Evolutionary conservation across 2,797 vertebrate genomes (phyloP).

Genomic region (Amblyopsis hoosieri): DNA sequence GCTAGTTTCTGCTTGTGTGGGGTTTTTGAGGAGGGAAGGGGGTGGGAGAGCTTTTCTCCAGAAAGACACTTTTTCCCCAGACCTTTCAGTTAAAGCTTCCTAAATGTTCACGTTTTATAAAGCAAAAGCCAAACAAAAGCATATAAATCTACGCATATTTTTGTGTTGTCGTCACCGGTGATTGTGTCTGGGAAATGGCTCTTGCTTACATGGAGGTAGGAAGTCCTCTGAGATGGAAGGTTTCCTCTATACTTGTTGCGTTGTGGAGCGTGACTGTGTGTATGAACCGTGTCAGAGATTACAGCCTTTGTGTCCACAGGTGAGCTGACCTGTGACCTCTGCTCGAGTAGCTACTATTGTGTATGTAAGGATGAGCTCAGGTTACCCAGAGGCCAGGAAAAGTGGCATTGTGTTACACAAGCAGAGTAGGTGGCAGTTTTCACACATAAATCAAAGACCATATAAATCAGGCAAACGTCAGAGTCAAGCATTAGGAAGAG

Average conservation of each 20-base stretch:
- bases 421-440: constrained; percentile 49
- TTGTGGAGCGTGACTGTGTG: constrained; percentile 72
- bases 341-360: constrained; percentile 70
- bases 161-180: constrained; percentile 38
- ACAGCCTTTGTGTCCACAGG: constrained; percentile 78
- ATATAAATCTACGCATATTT: constrained; percentile 4
- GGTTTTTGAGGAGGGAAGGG: constrained; percentile 24
- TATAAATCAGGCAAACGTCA: constrained; percentile 10
- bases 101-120: constrained; percentile 27
- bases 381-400: constrained; percentile 79
- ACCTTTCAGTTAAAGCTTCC: constrained; percentile 39
- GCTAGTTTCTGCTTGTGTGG: constrained; percentile 57
- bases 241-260: constrained; percentile 59
- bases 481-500: constrained; percentile 15
- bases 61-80: constrained; percentile 30
- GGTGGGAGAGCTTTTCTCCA: constrained; percentile 19
- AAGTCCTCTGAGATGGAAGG: constrained; percentile 36
- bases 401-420: constrained; percentile 71
- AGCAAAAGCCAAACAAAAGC: constrained; percentile 6
- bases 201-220: constrained; percentile 19
- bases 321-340: constrained; percentile 74
- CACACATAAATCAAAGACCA: constrained; percentile 57
- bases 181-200: constrained; percentile 45
- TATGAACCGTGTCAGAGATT: constrained; percentile 74
- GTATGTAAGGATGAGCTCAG: constrained; percentile 69